Evolutionary conservation across 2,113 vertebrate species (phyloP).

Genomic region (Condylura cristata): DNA sequence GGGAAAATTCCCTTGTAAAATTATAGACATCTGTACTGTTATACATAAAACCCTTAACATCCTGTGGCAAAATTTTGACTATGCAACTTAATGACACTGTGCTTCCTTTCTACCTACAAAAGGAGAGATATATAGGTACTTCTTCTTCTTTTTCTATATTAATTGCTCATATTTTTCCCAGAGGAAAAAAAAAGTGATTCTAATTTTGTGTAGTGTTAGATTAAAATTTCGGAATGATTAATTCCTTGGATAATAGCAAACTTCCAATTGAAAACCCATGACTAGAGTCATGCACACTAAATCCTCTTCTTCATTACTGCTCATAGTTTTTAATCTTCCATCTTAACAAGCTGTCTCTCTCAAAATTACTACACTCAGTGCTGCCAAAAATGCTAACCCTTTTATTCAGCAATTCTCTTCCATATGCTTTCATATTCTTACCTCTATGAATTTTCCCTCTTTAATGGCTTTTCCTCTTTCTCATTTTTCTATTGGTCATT

Average conservation of each 20-base stretch:
- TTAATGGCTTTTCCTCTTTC: not conserved
- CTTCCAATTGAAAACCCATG: not conserved
- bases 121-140: not conserved
- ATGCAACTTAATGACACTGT: not conserved
- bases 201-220: not conserved
- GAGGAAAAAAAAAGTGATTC: not conserved
- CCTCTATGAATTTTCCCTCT: not conserved
- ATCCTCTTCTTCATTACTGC: not conserved
- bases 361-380: not conserved
- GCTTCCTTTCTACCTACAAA: not conserved
- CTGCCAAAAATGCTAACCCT: not conserved
- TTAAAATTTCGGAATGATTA: not conserved
- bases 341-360: not conserved
- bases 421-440: not conserved
- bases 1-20: not conserved
- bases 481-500: not conserved
- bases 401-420: not conserved
- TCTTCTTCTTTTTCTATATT: not conserved
- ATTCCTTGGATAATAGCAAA: not conserved
- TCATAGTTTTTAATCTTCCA: not conserved
- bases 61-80: not conserved
- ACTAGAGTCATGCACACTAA: not conserved
- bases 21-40: not conserved
- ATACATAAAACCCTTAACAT: not conserved
- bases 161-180: not conserved